These are phyloP conservation scores for Pterocles orientalis DNA, from an alignment of 2,113 vertebrate species.

Conservation along the genomic window DNA sequence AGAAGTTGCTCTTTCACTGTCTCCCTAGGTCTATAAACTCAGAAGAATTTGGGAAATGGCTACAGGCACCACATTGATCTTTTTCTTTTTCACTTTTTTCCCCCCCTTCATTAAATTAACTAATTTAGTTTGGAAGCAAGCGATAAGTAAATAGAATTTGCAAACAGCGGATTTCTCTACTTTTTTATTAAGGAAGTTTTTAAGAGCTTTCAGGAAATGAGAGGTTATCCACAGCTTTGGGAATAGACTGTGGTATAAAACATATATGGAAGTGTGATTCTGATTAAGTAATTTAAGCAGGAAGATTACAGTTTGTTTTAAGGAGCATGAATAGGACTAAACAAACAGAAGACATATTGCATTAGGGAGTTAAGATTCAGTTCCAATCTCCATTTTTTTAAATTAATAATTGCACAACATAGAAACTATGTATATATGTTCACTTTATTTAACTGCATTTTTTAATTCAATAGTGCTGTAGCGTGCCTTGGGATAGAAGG, in stretches of 20 bases:
- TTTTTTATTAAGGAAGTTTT: constrained; percentile 10
- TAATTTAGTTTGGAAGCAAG: constrained; percentile 2
- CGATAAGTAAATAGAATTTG: background rate
- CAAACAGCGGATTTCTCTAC: background rate
- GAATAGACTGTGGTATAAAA: background rate
- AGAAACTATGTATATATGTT: background rate
- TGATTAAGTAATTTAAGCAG: background rate
- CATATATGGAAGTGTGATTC: background rate
- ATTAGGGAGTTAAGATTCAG: background rate
- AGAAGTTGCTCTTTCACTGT: constrained; percentile 10
- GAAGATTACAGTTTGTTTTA: background rate
- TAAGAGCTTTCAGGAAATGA: background rate
- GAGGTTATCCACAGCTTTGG: background rate
- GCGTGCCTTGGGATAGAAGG: background rate
- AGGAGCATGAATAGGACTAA: background rate
- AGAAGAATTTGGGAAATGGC: constrained; percentile 24
- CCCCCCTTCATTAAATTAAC: background rate
- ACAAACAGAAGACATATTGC: background rate
- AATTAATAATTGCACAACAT: background rate
- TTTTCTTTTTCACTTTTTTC: background rate
- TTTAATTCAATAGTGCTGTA: background rate
- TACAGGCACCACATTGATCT: background rate
- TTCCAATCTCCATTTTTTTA: background rate
- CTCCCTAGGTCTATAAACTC: constrained; percentile 47
- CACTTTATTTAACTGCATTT: background rate